phyloP scores from a whole-genome alignment of 2,888 invertebrate species.

The Cephus pulcher region DNA sequence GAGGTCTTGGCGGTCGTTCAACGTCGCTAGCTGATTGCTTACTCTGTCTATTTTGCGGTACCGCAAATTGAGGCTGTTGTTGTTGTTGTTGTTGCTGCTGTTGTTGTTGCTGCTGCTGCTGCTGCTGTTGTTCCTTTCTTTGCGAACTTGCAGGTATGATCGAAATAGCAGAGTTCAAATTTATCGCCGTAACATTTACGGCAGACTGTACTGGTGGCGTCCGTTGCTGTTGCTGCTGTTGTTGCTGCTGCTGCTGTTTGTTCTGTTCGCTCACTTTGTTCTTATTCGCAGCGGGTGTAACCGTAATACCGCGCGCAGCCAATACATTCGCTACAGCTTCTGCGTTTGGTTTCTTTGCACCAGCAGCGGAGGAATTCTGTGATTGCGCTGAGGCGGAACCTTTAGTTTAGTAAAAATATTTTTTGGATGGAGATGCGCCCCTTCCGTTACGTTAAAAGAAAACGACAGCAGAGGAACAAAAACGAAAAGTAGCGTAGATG shows the following conservation, averaged over 20 bases:
- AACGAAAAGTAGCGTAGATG: conserved; percentile 18
- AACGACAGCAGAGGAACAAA: conserved; percentile 17
- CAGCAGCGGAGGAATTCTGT: conserved; percentile 46
- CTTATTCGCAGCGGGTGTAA: conserved; percentile 76
- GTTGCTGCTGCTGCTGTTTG: conserved; percentile 61
- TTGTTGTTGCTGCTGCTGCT: conserved; percentile 44
- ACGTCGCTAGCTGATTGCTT: conserved; percentile 54
- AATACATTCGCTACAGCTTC: conserved; percentile 82
- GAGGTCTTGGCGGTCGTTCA: conserved; percentile 67
- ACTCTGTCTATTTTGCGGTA: conserved; percentile 62
- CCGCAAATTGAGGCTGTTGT: conserved; percentile 60
- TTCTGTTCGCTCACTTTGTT: conserved; percentile 47
- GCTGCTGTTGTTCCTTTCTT: conserved; percentile 56
- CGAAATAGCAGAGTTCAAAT: conserved; percentile 73
- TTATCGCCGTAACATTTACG: conserved; percentile 65
- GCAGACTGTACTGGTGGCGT: conserved; percentile 49
- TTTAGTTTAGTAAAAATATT: conserved; percentile 53
- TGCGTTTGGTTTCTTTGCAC: conserved; percentile 75
- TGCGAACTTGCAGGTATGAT: conserved; percentile 70
- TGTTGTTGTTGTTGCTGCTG: conserved; percentile 37
- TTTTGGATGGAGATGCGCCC: conserved; percentile 13
- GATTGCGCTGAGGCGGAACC: conserved; percentile 62
- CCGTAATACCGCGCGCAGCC: conserved; percentile 82
- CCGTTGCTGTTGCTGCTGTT: conserved; percentile 61
- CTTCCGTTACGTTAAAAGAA: conserved; percentile 15